Evolutionary conservation across 2,797 vertebrate species (phyloP).

Genomic region (Manis crassicaudata): DNA sequence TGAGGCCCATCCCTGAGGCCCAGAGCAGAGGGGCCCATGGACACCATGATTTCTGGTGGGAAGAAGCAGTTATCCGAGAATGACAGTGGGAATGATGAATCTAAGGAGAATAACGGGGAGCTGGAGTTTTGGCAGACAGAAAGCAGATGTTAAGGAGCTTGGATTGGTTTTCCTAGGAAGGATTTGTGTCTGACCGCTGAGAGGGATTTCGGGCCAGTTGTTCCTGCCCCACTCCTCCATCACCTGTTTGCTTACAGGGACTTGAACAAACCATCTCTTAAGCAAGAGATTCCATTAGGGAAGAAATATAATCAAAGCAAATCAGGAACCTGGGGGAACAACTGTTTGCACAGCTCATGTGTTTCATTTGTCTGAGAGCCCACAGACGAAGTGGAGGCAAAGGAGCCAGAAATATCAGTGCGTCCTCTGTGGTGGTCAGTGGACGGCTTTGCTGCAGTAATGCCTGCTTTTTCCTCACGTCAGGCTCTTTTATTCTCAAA

Average conservation of each 20-base stretch:
- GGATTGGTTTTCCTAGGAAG: not conserved
- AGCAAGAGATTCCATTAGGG: not conserved
- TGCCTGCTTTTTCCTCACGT: not conserved
- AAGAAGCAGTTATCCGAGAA: not conserved
- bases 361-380: not conserved
- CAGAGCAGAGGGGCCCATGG: not conserved
- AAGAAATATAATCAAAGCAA: constrained; percentile 25
- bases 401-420: too few relatives aligned
- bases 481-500: not conserved
- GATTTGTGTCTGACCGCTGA: not conserved
- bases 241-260: not conserved
- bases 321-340: not conserved
- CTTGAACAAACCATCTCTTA: not conserved
- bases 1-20: not conserved
- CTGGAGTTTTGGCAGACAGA: not conserved
- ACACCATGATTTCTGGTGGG: not conserved
- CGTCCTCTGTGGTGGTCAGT: not conserved
- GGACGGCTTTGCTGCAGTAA: not conserved
- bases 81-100: not conserved
- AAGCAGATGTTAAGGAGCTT: not conserved
- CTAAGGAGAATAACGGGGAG: not conserved
- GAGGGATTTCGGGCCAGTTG: not conserved
- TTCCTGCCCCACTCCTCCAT: not conserved
- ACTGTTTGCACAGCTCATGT: not conserved
- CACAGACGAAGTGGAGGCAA: not conserved